phyloP scores from a whole-genome alignment of 1,140 invertebrate genomes.

The Drosophila insularis region DNA sequence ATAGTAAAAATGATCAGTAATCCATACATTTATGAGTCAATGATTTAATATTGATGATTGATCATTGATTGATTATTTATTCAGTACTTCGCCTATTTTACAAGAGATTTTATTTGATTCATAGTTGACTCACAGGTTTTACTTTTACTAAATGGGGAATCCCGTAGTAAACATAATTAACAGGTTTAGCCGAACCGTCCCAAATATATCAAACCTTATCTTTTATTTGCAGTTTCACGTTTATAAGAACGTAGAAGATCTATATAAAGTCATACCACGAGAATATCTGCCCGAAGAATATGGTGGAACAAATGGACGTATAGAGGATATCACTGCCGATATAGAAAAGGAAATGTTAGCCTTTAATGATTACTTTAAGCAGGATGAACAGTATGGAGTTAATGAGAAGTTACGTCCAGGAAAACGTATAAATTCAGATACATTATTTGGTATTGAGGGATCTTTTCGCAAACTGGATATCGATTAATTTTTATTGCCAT shows the following conservation, averaged over 20 bases:
- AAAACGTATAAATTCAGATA: constrained; percentile 82
- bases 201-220: background rate
- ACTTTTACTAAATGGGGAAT: too few relatives aligned
- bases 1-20: background rate
- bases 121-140: too few relatives aligned
- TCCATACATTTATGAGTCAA: too few relatives aligned
- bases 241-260: constrained; percentile 83
- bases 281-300: constrained; percentile 84
- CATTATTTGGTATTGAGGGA: constrained; percentile 85
- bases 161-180: too few relatives aligned
- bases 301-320: constrained; percentile 83
- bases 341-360: constrained; percentile 83
- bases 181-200: too few relatives aligned
- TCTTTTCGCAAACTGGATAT: constrained; percentile 83
- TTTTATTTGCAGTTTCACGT: constrained; percentile 74
- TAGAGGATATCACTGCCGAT: constrained; percentile 82
- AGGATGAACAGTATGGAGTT: constrained; percentile 83
- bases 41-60: too few relatives aligned
- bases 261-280: constrained; percentile 82
- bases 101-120: too few relatives aligned
- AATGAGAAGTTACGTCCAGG: constrained; percentile 84
- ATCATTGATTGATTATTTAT: too few relatives aligned
- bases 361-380: constrained; percentile 83
- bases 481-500: constrained; percentile 50
- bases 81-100: too few relatives aligned